Conservation (phyloP, 1,140 invertebrate species). For the Diprion similis region DNA sequence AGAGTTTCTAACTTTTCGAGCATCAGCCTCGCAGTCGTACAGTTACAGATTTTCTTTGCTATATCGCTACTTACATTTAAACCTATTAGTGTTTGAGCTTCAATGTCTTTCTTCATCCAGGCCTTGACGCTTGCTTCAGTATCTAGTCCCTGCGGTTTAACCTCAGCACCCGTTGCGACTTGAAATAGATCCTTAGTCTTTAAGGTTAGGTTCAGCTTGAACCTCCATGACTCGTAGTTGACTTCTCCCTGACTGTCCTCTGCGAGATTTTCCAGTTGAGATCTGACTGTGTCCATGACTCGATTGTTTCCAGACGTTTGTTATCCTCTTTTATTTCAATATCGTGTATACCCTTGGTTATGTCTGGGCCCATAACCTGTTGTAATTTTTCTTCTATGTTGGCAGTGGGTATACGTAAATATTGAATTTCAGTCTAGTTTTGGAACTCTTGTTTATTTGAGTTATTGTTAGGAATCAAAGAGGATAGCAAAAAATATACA, state of each 20-base stretch:
- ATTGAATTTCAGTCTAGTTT: too few relatives aligned
- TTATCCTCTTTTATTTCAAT: neutral
- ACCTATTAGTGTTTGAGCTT: slow-evolving; percentile 35
- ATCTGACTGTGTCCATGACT: slow-evolving; percentile 27
- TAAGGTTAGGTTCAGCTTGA: slow-evolving; percentile 32
- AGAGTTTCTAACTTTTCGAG: slow-evolving; percentile 27
- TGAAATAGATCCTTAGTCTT: slow-evolving; percentile 30
- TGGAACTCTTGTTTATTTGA: too few relatives aligned
- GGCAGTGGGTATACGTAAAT: too few relatives aligned
- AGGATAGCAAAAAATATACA: too few relatives aligned
- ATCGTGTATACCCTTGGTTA: neutral
- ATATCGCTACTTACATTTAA: slow-evolving; percentile 35
- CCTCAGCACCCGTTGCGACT: slow-evolving; percentile 26
- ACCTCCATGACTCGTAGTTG: slow-evolving; percentile 31
- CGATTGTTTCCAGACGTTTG: neutral
- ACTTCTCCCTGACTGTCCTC: slow-evolving; percentile 20
- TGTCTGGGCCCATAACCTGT: slow-evolving; percentile 1
- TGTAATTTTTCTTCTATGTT: too few relatives aligned
- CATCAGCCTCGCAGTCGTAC: slow-evolving; percentile 29
- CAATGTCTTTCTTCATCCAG: slow-evolving; percentile 33
- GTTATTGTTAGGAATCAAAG: too few relatives aligned
- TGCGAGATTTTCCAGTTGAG: slow-evolving; percentile 28
- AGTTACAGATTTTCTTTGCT: slow-evolving; percentile 30
- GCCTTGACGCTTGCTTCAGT: slow-evolving; percentile 5
- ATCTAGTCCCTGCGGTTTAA: slow-evolving; percentile 7